These are phyloP conservation scores for Actinemys pallida DNA, from an alignment of 2,113 vertebrate genomes.

Conservation along the genomic window DNA sequence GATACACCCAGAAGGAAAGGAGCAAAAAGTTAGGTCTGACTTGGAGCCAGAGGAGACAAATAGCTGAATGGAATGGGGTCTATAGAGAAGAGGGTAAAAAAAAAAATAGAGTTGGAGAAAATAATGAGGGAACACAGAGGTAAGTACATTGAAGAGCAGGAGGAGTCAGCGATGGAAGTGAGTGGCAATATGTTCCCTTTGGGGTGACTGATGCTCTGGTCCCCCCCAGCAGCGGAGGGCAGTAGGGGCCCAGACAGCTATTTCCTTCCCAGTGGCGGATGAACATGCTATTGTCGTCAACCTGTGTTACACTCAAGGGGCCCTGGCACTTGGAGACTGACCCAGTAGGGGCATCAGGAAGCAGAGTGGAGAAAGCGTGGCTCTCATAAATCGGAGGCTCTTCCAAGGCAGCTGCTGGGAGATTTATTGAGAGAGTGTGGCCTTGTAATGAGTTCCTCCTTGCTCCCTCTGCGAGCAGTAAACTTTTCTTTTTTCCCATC, in stretches of 20 bases:
- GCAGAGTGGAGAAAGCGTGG: background rate
- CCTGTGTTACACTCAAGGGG: background rate
- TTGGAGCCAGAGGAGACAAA: constrained; percentile 36
- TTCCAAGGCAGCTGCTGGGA: constrained; percentile 37
- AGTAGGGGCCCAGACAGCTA: constrained; percentile 1
- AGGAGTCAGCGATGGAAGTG: background rate
- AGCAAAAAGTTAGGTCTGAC: constrained; percentile 18
- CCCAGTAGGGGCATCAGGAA: constrained; percentile 2
- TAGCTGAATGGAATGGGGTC: background rate
- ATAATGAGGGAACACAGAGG: background rate
- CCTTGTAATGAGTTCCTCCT: constrained; percentile 54
- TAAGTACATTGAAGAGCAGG: background rate
- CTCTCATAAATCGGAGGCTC: constrained; percentile 28
- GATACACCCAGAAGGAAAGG: constrained; percentile 1
- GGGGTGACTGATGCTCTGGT: background rate
- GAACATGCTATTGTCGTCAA: background rate
- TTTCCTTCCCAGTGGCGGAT: background rate
- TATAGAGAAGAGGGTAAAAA: background rate
- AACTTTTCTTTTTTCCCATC: constrained; percentile 70
- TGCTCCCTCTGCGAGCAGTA: constrained; percentile 57
- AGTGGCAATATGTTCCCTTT: background rate
- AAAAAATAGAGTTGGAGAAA: background rate
- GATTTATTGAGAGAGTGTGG: constrained; percentile 60
- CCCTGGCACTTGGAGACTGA: background rate
- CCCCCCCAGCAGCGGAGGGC: background rate